Evolutionary conservation across 2,888 invertebrate genomes (phyloP).

Genomic region (Eupithecia centaureata): DNA sequence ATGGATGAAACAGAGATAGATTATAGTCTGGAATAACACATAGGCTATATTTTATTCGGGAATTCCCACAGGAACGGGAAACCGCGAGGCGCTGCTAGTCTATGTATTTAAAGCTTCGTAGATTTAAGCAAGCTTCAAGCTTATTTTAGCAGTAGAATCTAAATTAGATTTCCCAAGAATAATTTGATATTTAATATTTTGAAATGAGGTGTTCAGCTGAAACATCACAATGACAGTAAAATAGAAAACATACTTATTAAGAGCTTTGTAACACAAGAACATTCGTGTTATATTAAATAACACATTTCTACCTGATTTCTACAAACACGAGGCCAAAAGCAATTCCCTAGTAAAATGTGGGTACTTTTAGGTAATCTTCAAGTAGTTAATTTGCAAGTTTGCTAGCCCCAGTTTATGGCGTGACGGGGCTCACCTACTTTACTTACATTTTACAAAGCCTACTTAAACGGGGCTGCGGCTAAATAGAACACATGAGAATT

Average conservation of each 20-base stretch:
- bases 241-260: background rate
- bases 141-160: too few species aligned
- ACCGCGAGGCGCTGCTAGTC: too few species aligned
- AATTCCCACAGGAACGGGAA: too few species aligned
- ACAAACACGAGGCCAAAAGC: conserved; percentile 15
- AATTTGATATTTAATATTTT: background rate
- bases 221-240: background rate
- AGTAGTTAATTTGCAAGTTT: conserved; percentile 38
- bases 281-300: background rate
- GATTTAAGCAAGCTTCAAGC: too few species aligned
- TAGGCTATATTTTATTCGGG: too few species aligned
- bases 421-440: conserved; percentile 34
- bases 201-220: background rate
- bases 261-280: background rate
- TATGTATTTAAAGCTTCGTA: too few species aligned
- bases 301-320: conserved; percentile 6
- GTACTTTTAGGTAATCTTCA: conserved; percentile 35
- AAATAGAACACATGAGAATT: conserved; percentile 36
- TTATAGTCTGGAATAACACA: too few species aligned
- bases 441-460: conserved; percentile 32
- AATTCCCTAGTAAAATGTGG: conserved; percentile 31
- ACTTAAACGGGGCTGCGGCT: conserved; percentile 20
- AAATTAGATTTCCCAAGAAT: background rate
- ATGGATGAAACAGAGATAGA: too few species aligned
- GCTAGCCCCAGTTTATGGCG: conserved; percentile 33